These are phyloP conservation scores for Zenarchopterus dispar DNA, from an alignment of 2,797 vertebrate species.

Conservation along the genomic window DNA sequence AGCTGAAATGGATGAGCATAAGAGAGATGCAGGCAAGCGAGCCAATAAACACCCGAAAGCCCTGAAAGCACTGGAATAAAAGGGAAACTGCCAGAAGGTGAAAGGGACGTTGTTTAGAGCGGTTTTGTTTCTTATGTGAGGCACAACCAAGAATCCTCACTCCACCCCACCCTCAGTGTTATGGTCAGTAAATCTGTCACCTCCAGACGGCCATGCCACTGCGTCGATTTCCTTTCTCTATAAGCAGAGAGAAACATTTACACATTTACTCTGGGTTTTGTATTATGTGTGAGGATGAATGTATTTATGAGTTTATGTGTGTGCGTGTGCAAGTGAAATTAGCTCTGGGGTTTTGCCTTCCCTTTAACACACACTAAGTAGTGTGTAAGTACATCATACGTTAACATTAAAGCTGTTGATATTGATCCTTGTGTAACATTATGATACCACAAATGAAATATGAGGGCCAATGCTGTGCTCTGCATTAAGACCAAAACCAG, in stretches of 20 bases:
- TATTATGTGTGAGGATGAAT: slow-evolving; percentile 60
- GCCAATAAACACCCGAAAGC: slow-evolving; percentile 49
- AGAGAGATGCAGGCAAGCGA: slow-evolving; percentile 47
- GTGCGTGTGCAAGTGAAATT: slow-evolving; percentile 16
- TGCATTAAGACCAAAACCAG: slow-evolving; percentile 4
- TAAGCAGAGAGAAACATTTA: slow-evolving; percentile 51
- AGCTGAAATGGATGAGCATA: slow-evolving; percentile 22
- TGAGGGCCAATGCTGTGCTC: slow-evolving; percentile 10
- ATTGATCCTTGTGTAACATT: slow-evolving; percentile 13
- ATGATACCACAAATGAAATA: slow-evolving; percentile 2
- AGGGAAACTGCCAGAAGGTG: slow-evolving; percentile 41
- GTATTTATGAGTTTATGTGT: slow-evolving; percentile 35
- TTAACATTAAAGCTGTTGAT: slow-evolving; percentile 13
- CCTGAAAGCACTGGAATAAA: slow-evolving; percentile 42
- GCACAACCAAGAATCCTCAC: slow-evolving; percentile 42
- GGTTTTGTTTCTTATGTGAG: slow-evolving; percentile 66
- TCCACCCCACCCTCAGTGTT: slow-evolving; percentile 45
- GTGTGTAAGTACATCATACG: slow-evolving; percentile 9
- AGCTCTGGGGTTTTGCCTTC: slow-evolving; percentile 25
- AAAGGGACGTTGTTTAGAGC: slow-evolving; percentile 36
- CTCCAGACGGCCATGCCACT: slow-evolving; percentile 50
- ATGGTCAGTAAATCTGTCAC: slow-evolving; percentile 76
- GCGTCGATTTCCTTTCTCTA: slow-evolving; percentile 64
- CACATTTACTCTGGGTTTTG: slow-evolving; percentile 63
- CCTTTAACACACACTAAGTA: slow-evolving; percentile 7